phyloP scores from a whole-genome alignment of 2,888 invertebrate genomes.

The Cantharis rufa region DNA sequence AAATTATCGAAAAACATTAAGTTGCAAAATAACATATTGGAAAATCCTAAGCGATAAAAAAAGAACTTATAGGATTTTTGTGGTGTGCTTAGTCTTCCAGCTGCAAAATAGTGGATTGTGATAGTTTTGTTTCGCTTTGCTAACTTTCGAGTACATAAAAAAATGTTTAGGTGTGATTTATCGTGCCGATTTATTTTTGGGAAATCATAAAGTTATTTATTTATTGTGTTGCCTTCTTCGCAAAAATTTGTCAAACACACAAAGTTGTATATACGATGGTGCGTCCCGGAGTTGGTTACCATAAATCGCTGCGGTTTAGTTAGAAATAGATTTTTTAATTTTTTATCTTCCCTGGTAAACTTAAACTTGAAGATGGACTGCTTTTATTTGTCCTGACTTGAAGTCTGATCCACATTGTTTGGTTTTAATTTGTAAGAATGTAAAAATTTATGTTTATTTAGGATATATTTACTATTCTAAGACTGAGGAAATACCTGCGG shows the following conservation, averaged over 20 bases:
- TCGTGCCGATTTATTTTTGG: background rate
- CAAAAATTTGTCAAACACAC: background rate
- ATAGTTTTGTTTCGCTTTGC: background rate
- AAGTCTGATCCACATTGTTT: slow-evolving; percentile 14
- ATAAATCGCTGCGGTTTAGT: background rate
- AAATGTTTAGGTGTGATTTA: background rate
- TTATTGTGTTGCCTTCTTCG: background rate
- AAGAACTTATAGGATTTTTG: background rate
- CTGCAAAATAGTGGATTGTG: background rate
- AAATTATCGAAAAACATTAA: background rate
- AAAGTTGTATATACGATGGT: background rate
- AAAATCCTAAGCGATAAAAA: background rate
- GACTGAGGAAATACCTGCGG: background rate
- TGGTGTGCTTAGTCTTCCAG: background rate
- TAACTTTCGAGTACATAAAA: background rate
- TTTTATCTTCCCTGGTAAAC: background rate
- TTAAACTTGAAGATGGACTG: background rate
- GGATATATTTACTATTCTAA: slow-evolving; percentile 21
- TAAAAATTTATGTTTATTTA: slow-evolving; percentile 21
- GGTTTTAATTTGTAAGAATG: slow-evolving; percentile 22
- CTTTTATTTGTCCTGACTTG: background rate
- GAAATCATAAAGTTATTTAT: background rate
- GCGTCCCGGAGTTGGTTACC: background rate
- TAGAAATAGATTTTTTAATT: background rate
- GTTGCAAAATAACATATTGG: background rate